Percentiles rank a stretch among this genome's conserved stretches.
Conservation (phyloP, 2,113 vertebrate genomes). For the Antigone vipio region DNA sequence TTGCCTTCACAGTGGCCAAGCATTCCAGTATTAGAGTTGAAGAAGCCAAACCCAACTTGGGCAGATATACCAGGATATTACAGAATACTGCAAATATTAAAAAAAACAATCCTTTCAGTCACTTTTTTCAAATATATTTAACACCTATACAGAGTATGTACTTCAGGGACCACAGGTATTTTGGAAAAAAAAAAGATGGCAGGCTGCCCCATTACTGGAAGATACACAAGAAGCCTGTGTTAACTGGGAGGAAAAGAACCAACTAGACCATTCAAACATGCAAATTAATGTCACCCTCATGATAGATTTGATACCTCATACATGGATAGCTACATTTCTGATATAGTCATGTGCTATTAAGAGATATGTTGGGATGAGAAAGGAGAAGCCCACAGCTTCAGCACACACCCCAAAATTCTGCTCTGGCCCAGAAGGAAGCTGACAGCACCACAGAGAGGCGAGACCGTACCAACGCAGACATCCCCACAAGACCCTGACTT, state of each 20-base stretch:
- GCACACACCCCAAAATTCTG: rapidly evolving
- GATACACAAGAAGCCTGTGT: background rate
- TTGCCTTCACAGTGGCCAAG: background rate
- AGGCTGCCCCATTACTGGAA: background rate
- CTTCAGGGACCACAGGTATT: background rate
- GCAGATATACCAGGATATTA: background rate
- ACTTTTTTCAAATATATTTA: background rate
- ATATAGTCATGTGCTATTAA: rapidly evolving
- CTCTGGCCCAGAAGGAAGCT: background rate
- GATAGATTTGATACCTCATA: background rate
- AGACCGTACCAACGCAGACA: background rate
- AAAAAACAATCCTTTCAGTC: background rate
- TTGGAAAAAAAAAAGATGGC: background rate
- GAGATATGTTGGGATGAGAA: rapidly evolving
- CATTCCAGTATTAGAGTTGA: background rate
- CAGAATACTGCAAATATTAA: background rate
- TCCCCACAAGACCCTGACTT: too few species aligned
- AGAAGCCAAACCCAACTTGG: background rate
- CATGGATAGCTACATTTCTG: background rate
- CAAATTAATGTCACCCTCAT: background rate
- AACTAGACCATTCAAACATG: background rate
- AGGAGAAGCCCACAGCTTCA: background rate
- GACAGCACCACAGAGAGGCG: rapidly evolving
- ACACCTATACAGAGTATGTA: rapidly evolving
- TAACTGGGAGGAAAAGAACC: background rate